Percentiles rank a stretch among this genome's conserved stretches.
These are phyloP conservation scores for Microcebus griseorufus DNA, from an alignment of 2,113 vertebrate genomes.

Conservation along the genomic window DNA sequence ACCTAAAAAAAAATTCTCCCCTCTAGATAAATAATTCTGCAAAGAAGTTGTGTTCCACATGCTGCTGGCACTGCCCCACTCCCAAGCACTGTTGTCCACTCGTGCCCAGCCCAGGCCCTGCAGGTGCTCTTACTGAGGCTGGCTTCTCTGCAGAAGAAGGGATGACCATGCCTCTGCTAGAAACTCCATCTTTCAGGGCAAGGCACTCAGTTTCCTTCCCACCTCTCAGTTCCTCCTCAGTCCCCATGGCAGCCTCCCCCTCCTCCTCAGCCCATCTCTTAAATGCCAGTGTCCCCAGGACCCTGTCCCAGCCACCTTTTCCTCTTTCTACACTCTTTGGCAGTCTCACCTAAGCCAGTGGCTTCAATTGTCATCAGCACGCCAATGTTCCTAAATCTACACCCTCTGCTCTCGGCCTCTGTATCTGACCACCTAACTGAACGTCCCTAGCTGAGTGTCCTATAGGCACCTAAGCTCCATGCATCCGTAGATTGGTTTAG, in stretches of 20 bases:
- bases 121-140: neutral
- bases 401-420: neutral
- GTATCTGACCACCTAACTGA: too few species aligned
- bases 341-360: neutral
- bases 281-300: neutral
- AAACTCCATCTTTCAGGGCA: neutral
- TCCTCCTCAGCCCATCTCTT: neutral
- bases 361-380: neutral
- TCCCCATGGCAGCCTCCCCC: accelerated
- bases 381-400: neutral
- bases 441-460: neutral
- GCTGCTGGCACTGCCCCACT: neutral
- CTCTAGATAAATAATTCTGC: neutral
- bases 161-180: neutral
- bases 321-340: neutral
- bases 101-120: neutral
- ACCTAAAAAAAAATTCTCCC: neutral
- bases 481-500: neutral
- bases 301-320: neutral
- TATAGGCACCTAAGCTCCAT: neutral
- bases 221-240: neutral
- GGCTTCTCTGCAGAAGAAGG: neutral
- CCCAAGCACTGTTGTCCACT: accelerated
- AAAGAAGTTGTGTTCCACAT: neutral
- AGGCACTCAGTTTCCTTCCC: neutral